Evolutionary conservation across 2,888 invertebrate species (phyloP), one percentile per base, ranked within the genome.

Genomic region (Caenorhabditis sp.): DNA sequence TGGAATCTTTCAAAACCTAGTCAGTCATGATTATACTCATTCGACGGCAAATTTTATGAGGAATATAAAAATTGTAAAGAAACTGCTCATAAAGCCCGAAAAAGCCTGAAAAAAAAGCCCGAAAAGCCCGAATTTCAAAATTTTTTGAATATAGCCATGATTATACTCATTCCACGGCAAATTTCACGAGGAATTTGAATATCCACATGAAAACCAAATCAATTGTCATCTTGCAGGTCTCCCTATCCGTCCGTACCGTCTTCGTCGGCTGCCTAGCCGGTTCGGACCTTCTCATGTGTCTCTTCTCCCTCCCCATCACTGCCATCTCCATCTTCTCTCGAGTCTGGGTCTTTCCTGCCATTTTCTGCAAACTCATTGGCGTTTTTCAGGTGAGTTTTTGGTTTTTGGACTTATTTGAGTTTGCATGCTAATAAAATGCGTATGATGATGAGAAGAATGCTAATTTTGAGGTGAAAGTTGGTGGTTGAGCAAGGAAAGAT

Each of bases 261-360:
- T 88, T 89, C 72, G 85, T 89, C n/a, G 83, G 86, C 40, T 87
- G 87, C 76, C 80, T 89, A 13, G 87, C 89, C 26, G 79, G 78
- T 18, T 88, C 88, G 6, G 89, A 88, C 58, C 80, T 88, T 1
- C 77, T 88, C 2, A 87, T 89, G 83, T 85, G 86, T 37, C 69
- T 91, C 47, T 90, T 89, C 24, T 86, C 87, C 11, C 83, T 91
- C 56, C 91, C 91, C 2, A 85, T 90, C 58, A 91, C 91, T 1
- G 91, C 90, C 2, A 82, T 91, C 20, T 83, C 87, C 2, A 90
- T 88, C 13, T 91, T 91, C 70, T 80, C 88, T 0, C 82, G 91
- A 15, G 87, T 85, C 60, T 91, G 91, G 91, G 83, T 90, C 13
- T 91, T 91, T 64, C 90, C 90, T 4, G 58, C 77, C 2, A 69